Base-by-base conservation (phyloP, 2,888 invertebrate species). In the Pyrochroa serraticornis region DNA sequence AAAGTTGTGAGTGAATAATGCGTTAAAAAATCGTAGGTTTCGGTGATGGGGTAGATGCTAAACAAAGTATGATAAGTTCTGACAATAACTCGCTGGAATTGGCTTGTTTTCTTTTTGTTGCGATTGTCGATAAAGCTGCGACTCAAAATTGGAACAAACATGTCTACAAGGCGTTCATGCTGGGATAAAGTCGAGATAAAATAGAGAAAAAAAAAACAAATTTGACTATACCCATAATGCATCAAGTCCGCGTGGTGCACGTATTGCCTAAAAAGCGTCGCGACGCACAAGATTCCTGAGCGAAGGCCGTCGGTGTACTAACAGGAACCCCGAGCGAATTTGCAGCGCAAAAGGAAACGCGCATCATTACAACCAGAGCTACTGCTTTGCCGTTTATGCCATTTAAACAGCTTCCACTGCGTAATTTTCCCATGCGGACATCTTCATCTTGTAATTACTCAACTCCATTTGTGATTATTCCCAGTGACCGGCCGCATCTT, bases 261-360 rank as follows among this genome's bases (percentile, higher is more conserved):
- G 53, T 33, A 50, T 46, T 42, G 54, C 12, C 12, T 31, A 12
- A 39, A 39, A 39, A 57, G 59, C 61, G 62, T 55, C 58, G 55
- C 54, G 54, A 51, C 58, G 59, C 65, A 62, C 63, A 54, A 58
- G 14, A 48, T 57, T 63, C 63, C 59, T 52, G 60, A 58, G 47
- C 60, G 60, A 60, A 55, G 58, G 63, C 55, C 61, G 66, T 63
- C 62, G 55, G 54, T 49, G 53, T 60, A 64, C 64, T 64, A 64
- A 6, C 39, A 9, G 7, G 56, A 45, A 50, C 54, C 54, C 55
- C 52, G 53, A 59, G 56, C 48, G 58, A 65, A 50, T 49, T 46
- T 42, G 54, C 55, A 64, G 62, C 65, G 65, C 67, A 67, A 55
- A 50, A n/a, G 51, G 53, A 54, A 62, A 51, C 59, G 67, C 65